A percentile compares a stretch with the other conserved stretches of the same genome.
phyloP scores from a whole-genome alignment of 2,888 invertebrate genomes.

The Carpatolechia fugitivella region DNA sequence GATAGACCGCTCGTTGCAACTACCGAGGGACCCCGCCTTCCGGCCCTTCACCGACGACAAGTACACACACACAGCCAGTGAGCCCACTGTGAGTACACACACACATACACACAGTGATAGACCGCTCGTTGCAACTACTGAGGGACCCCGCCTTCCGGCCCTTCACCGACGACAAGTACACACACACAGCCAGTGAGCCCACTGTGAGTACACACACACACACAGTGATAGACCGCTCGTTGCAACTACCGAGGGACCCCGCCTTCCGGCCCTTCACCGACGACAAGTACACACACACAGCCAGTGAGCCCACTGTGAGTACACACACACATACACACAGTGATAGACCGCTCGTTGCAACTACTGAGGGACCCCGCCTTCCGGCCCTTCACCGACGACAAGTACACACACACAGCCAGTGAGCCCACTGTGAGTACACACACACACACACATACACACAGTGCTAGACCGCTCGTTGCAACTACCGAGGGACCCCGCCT shows the following conservation, averaged over 20 bases:
- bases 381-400: neutral
- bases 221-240: conserved; percentile 37
- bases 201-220: too few species aligned
- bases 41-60: neutral
- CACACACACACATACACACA: too few species aligned
- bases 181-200: too few species aligned
- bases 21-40: conserved; percentile 21
- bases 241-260: conserved; percentile 33
- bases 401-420: too few species aligned
- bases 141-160: neutral
- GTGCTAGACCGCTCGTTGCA: conserved; percentile 43
- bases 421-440: too few species aligned
- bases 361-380: conserved; percentile 25
- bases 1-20: conserved; percentile 42
- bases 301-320: too few species aligned
- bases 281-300: too few species aligned
- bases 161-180: neutral
- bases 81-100: too few species aligned
- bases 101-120: conserved; percentile 57
- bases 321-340: conserved; percentile 48
- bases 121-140: conserved; percentile 40
- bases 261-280: neutral
- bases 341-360: conserved; percentile 46
- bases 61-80: too few species aligned
- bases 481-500: conserved; percentile 25